Conservation (phyloP, 2,888 invertebrate genomes). For the Rhabditophanes sp. region DNA sequence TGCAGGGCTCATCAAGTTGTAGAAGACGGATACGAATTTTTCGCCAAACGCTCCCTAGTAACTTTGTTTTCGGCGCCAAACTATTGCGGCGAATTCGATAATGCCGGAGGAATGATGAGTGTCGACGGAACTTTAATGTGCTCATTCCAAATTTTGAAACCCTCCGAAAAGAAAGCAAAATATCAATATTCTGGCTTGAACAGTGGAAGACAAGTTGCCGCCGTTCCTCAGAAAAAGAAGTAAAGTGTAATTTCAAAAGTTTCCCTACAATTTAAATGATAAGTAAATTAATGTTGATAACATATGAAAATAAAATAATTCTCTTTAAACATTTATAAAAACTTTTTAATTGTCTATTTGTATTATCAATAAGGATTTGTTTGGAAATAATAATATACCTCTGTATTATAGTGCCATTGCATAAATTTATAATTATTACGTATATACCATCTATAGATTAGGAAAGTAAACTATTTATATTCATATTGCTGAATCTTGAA, state of each 20-base stretch:
- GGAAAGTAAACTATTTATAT: too few species aligned
- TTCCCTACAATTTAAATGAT: too few species aligned
- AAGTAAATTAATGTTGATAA: too few species aligned
- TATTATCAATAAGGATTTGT: too few species aligned
- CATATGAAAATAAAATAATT: too few species aligned
- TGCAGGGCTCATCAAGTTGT: slow-evolving; percentile 92
- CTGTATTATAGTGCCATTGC: too few species aligned
- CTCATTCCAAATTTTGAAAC: slow-evolving; percentile 61
- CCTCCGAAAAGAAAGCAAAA: slow-evolving; percentile 51
- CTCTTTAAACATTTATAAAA: too few species aligned
- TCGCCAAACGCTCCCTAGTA: slow-evolving; percentile 90
- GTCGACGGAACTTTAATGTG: slow-evolving; percentile 98
- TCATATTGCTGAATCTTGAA: too few species aligned
- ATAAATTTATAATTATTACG: too few species aligned
- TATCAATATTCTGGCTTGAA: slow-evolving; percentile 50
- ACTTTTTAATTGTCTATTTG: too few species aligned
- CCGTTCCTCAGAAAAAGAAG: slow-evolving; percentile 9
- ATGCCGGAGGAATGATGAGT: slow-evolving; percentile 98
- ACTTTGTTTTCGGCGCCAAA: slow-evolving; percentile 96
- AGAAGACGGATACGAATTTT: slow-evolving; percentile 97
- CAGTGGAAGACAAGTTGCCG: slow-evolving; percentile 35
- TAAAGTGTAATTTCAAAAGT: slow-evolving; percentile 5
- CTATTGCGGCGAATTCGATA: slow-evolving; percentile 72
- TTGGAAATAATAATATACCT: too few species aligned
- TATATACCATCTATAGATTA: too few species aligned